These are phyloP conservation scores for Dicyrtoma fusca DNA, from an alignment of 2,888 invertebrate species.

Conservation along the genomic window DNA sequence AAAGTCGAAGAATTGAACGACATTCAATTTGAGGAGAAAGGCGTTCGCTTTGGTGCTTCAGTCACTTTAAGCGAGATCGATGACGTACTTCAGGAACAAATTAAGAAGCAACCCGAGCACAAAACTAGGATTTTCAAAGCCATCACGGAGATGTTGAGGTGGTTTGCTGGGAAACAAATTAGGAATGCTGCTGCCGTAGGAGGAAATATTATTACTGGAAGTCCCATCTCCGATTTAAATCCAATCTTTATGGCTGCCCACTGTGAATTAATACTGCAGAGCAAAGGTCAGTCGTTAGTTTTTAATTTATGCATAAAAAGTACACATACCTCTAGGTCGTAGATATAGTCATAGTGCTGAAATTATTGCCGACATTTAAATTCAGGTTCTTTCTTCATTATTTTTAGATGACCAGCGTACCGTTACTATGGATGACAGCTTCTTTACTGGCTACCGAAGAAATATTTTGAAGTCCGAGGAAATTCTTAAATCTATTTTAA, in stretches of 20 bases:
- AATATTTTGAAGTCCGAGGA: constrained; percentile 76
- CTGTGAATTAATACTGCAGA: constrained; percentile 68
- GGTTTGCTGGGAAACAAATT: constrained; percentile 95
- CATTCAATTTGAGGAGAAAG: constrained; percentile 63
- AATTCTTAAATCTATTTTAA: constrained; percentile 74
- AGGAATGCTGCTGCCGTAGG: constrained; percentile 69
- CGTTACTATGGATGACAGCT: constrained; percentile 73
- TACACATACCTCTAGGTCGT: not conserved
- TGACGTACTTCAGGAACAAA: constrained; percentile 47
- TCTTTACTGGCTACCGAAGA: constrained; percentile 85
- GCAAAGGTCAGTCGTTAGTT: constrained; percentile 59
- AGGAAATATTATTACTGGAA: constrained; percentile 92
- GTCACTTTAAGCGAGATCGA: constrained; percentile 77
- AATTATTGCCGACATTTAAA: not conserved
- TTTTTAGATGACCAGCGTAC: constrained; percentile 59
- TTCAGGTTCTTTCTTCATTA: not conserved
- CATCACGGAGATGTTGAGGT: constrained; percentile 82
- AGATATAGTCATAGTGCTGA: not conserved
- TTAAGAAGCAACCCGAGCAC: constrained; percentile 58
- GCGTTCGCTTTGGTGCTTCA: constrained; percentile 77
- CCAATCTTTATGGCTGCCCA: constrained; percentile 84
- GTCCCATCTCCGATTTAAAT: constrained; percentile 94
- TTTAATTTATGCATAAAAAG: not conserved
- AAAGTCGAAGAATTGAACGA: constrained; percentile 71
- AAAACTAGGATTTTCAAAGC: constrained; percentile 71